Percentiles rank a stretch among this genome's conserved stretches.
Evolutionary conservation across 2,888 invertebrate species (phyloP).

Genomic region (Dynastes grantii): DNA sequence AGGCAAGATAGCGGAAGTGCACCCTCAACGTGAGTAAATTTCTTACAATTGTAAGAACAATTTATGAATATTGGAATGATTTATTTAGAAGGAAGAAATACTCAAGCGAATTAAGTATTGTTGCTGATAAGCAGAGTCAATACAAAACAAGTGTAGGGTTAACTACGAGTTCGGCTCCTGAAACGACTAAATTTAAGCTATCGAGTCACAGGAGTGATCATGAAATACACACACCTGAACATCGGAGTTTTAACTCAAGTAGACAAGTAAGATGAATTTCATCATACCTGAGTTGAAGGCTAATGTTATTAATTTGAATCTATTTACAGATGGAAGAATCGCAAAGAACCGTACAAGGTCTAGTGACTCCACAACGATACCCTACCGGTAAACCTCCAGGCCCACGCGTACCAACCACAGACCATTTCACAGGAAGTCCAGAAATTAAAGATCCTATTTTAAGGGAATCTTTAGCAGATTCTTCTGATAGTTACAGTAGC

Average conservation of each 20-base stretch:
- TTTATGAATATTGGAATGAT: too few species aligned
- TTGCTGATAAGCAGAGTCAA: constrained; percentile 63
- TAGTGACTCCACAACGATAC: constrained; percentile 67
- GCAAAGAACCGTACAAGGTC: constrained; percentile 65
- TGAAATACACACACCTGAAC: constrained; percentile 77
- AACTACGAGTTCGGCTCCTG: constrained; percentile 64
- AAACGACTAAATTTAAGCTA: constrained; percentile 64
- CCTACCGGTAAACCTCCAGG: constrained; percentile 54
- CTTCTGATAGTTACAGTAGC: constrained; percentile 88
- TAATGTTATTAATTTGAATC: background rate
- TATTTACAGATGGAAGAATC: constrained; percentile 61
- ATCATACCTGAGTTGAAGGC: background rate
- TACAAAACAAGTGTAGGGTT: constrained; percentile 44
- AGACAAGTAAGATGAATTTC: constrained; percentile 40
- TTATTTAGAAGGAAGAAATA: constrained; percentile 71
- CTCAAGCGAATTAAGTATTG: constrained; percentile 75
- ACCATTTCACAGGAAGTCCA: constrained; percentile 45
- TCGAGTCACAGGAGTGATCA: constrained; percentile 76
- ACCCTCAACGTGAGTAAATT: constrained; percentile 57
- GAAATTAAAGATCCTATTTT: constrained; percentile 52
- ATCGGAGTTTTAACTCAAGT: constrained; percentile 68
- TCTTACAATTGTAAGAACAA: background rate
- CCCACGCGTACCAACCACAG: constrained; percentile 6
- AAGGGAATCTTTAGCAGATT: constrained; percentile 66
- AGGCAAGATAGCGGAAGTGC: constrained; percentile 66